Evolutionary conservation across 2,797 vertebrate genomes (phyloP), one percentile per base, ranked within the genome.

Genomic region (Mormyrops attenuatus): DNA sequence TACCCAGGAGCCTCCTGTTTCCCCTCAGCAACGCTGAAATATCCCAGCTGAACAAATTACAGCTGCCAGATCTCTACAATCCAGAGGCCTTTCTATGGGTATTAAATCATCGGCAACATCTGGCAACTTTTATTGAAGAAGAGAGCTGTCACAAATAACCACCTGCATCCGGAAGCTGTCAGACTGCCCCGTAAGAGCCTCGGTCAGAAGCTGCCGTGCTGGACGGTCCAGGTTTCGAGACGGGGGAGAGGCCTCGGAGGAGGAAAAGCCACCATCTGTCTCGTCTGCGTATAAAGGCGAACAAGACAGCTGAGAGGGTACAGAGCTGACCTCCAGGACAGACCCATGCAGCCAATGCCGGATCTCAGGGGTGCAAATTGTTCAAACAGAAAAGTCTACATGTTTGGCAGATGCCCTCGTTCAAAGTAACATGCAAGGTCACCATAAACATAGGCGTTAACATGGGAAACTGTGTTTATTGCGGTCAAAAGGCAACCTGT

Each of bases 111-210:
- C 5, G 5, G 20, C 47, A 30, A 30, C 26, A 15, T 34, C 84
- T 30, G 44, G 9, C 26, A 9, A 80, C 17, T 44, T 53, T 22
- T 73, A 2, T 44, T 11, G 7, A n/a, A 15, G 11, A 6, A 0
- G 50, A 77, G 22, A 15, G 0, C 55, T 1, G n/a, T 66, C 20
- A 44, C n/a, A 13, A 47, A 53, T 17, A 41, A 50, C 47, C 87
- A 97, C 96, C 97, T 97, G 97, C 13, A 94, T 93, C 88, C 95
- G 94, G 90, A 98, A 95, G 88, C 47, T 91, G 20, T 91, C 93
- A 0, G 95, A 94, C 92, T 96, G 96, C 52, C 26, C 91, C 6
- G 90, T 92, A 91, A 99, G 94, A 0, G 88, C 91, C 90, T 34
- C 88, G 0, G 93, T 93, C 69, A 95, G 88, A 34, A 60, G 92